A percentile compares a stretch with the other conserved stretches of the same genome.
Evolutionary conservation across 2,888 invertebrate species (phyloP).

Genomic region (Ectobius pallidus): DNA sequence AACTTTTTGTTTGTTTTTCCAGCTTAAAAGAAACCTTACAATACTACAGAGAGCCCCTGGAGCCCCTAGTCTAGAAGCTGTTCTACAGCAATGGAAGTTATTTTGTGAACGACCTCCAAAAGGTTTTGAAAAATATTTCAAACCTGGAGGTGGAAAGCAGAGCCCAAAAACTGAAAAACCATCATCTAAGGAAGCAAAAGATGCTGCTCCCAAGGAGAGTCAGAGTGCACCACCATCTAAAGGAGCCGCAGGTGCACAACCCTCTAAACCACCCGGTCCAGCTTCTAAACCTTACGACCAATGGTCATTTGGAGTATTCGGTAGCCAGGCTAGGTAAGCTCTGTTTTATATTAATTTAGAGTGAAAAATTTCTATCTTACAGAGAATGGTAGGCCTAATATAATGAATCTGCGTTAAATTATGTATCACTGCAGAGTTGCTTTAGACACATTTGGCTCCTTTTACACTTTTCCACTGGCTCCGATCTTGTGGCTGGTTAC

Average conservation of each 20-base stretch:
- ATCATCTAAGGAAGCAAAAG: constrained; percentile 49
- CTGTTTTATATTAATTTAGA: too few species aligned
- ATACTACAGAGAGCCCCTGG: constrained; percentile 54
- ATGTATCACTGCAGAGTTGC: too few species aligned
- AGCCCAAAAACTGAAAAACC: constrained; percentile 52
- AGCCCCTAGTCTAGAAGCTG: constrained; percentile 62
- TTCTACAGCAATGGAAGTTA: constrained; percentile 66
- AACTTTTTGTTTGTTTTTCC: too few species aligned
- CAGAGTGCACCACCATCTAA: constrained; percentile 55
- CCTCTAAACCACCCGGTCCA: constrained; percentile 53
- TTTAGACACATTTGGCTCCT: too few species aligned
- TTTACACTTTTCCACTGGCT: too few species aligned
- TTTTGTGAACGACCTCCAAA: constrained; percentile 85
- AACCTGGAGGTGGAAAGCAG: constrained; percentile 60
- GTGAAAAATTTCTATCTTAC: too few species aligned
- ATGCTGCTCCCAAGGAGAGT: constrained; percentile 44
- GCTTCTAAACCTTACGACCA: constrained; percentile 54
- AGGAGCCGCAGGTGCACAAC: constrained; percentile 53
- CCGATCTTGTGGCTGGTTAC: too few species aligned
- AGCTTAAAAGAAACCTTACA: constrained; percentile 54
- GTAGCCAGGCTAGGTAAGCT: constrained; percentile 49
- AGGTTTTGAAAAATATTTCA: constrained; percentile 93
- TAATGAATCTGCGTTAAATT: too few species aligned
- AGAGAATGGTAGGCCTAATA: too few species aligned
- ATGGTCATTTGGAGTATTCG: constrained; percentile 61